Evolutionary conservation across 2,888 invertebrate genomes (phyloP), one percentile per base, ranked within the genome.

Genomic region (Limenitis camilla): DNA sequence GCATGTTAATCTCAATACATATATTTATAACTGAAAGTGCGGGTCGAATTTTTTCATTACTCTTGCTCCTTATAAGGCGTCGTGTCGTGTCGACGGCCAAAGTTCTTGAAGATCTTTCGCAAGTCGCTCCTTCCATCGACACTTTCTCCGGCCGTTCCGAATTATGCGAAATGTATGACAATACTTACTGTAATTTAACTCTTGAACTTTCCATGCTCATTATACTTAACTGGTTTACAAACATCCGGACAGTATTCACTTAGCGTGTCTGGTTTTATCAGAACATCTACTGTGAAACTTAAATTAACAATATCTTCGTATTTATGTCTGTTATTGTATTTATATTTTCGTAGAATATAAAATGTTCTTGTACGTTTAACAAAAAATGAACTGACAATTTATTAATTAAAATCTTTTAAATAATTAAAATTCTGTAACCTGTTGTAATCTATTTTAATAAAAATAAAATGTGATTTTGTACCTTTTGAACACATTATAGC

Each of bases 101-200:
- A 60, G 58, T 58, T 58, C 55, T 58, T 47, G 50, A 57, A 61
- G 58, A 58, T 81, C 72, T 81, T 78, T 80, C 81, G 80, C 72
- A 82, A 81, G 76, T 65, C 75, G 77, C 75, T 80, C 81, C 78
- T 75, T 74, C 68, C 65, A 67, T 65, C 66, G 72, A 65, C 74
- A 74, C 81, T 82, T 82, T 83, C 81, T 80, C 81, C 74, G 65
- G 65, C 66, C 68, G 69, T 71, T 66, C 66, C 67, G 65, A 69
- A 71, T 78, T 73, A 72, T 74, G 71, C 72, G 71, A 67, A 72
- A 69, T 67, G 65, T 67, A 70, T 59, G 56, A 63, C 63, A 60
- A 61, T 62, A 62, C 63, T 60, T 59, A 43, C 49, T 50, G 52
- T 50, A 55, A 53, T 46, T 54, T 49, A 49, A 56, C 49, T 56